These are phyloP conservation scores for Tiliacea citrago DNA, from an alignment of 2,888 invertebrate species.

Conservation along the genomic window DNA sequence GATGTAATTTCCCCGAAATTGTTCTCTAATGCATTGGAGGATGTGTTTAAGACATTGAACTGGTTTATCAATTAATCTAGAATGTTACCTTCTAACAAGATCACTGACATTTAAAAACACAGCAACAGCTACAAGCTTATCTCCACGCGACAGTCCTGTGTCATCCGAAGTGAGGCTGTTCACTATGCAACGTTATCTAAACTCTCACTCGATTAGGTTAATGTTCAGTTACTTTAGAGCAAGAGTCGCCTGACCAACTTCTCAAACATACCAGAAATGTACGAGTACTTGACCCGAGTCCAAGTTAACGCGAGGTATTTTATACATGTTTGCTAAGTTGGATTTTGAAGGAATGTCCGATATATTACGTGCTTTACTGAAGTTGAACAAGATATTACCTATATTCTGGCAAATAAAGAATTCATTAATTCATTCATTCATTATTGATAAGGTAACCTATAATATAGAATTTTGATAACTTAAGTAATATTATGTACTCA, in stretches of 20 bases:
- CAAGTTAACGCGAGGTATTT: constrained; percentile 4
- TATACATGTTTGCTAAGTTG: constrained; percentile 13
- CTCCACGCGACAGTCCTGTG: constrained; percentile 8
- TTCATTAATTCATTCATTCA: no score
- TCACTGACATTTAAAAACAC: background rate
- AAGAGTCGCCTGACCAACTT: constrained; percentile 11
- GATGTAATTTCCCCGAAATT: no score
- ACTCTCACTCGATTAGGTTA: constrained; percentile 35
- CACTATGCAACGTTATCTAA: constrained; percentile 18
- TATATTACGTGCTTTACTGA: background rate
- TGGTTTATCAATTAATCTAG: background rate
- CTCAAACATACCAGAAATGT: background rate
- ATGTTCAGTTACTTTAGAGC: constrained; percentile 21
- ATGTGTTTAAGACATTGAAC: no score
- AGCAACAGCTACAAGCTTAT: background rate
- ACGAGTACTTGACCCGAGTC: background rate
- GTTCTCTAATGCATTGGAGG: no score
- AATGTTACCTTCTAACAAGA: background rate
- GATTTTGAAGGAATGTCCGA: background rate
- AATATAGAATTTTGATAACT: background rate
- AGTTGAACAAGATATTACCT: no score
- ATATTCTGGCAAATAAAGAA: no score
- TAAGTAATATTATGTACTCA: background rate
- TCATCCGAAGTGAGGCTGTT: constrained; percentile 2
- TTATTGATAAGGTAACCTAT: no score